These are phyloP conservation scores for Gobiocypris rarus DNA, from an alignment of 2,113 vertebrate species.

Conservation along the genomic window DNA sequence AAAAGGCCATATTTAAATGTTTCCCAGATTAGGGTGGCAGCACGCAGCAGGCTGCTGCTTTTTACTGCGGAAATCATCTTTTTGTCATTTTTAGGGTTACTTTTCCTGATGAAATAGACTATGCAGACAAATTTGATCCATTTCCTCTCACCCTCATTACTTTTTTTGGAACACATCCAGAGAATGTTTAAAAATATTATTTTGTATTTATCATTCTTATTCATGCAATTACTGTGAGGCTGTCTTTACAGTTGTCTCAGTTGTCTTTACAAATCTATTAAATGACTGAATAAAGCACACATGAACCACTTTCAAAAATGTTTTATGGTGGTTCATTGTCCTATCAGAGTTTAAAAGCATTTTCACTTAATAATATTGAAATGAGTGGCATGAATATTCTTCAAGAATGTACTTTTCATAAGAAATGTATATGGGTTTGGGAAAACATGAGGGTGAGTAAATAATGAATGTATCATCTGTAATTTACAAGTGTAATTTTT, in stretches of 20 bases:
- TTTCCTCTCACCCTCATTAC: background rate
- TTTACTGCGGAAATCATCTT: slow-evolving; percentile 6
- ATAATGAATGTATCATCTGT: background rate
- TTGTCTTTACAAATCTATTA: background rate
- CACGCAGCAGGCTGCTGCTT: too few relatives aligned
- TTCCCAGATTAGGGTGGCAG: background rate
- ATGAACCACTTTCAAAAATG: background rate
- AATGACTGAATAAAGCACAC: background rate
- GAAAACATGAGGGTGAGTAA: background rate
- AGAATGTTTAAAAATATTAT: background rate
- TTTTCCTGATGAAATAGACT: background rate
- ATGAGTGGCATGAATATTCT: background rate
- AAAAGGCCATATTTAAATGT: background rate
- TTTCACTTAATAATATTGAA: background rate
- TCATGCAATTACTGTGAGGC: background rate
- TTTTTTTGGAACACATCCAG: too few relatives aligned
- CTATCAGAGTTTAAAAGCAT: background rate
- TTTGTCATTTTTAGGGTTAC: background rate
- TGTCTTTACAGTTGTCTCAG: too few relatives aligned
- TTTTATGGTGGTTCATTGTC: background rate
- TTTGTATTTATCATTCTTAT: background rate
- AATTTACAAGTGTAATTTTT: background rate
- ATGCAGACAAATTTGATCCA: background rate
- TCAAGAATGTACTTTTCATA: background rate
- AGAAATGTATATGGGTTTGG: background rate